Evolutionary conservation across 2,113 vertebrate species (phyloP), one percentile per base, ranked within the genome.

Genomic region (Coptodon bakossiorum): DNA sequence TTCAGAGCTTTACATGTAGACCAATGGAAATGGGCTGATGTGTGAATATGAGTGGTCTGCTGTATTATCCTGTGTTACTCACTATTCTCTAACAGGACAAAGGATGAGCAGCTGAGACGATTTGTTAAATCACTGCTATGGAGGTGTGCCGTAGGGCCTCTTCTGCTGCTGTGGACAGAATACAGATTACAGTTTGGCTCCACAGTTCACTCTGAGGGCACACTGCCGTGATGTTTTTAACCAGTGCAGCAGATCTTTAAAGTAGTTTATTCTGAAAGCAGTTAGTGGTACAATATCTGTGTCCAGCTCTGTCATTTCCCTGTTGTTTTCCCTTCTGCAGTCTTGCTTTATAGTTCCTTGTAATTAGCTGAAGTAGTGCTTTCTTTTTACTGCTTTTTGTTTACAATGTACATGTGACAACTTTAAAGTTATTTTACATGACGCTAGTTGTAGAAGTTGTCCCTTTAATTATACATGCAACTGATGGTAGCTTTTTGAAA

Each of bases 161-260:
- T 52, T 76, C 87, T 59, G 85, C 71, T 50, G 17, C 31, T 57
- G 82, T 73, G 78, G 87, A 80, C 86, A 22, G 91, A 85, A 89
- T 83, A 71, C 53, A 86, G 56, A 90, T 92, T 54, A 66, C 45
- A 78, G 14, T 68, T 54, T 36, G 24, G 11, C 81, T 82, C 48
- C 13, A 29, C 22, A 71, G 88, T 86, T 93, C 92, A 88, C 29
- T 54, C 54, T 29, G 86, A 84, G 84, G 89, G 27, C 83, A 82
- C 52, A 7, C 14, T 11, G 71, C 59, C 34, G 3, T 68, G 36
- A 14, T 24, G 11, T 66, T 87, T 38, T 52, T 66, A 52, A 68
- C 56, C 27, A 73, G 48, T 36, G 16, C 61, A 38, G 34, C 6
- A 66, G 61, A 38, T 27, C 43, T 29, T 76, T 50, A 78, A 78